These are phyloP conservation scores for Oreonectes daqikongensis DNA, from an alignment of 2,797 vertebrate species.

Conservation along the genomic window DNA sequence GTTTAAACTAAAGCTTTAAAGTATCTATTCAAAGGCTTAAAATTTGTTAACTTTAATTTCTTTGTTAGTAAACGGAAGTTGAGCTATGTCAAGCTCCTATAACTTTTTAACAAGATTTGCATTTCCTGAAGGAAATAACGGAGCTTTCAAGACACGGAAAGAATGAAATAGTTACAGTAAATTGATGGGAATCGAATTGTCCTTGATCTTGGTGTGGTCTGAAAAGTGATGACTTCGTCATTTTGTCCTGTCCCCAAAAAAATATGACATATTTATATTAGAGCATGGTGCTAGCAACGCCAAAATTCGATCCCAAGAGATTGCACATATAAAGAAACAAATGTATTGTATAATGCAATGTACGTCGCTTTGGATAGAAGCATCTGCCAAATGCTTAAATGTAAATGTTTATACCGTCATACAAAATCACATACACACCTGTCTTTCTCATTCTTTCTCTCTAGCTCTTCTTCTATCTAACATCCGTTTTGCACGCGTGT, in stretches of 20 bases:
- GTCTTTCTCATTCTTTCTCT: not conserved
- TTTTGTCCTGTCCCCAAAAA: too few relatives aligned
- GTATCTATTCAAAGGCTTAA: not conserved
- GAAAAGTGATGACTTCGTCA: not conserved
- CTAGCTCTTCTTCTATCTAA: conserved; percentile 1
- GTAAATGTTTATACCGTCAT: too few relatives aligned
- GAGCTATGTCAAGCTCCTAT: not conserved
- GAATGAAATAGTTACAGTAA: not conserved
- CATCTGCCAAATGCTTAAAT: too few relatives aligned
- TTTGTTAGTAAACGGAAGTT: not conserved
- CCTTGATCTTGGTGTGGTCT: not conserved
- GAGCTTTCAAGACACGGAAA: not conserved
- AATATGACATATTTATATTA: too few relatives aligned
- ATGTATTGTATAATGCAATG: too few relatives aligned
- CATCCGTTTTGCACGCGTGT: conserved; percentile 13
- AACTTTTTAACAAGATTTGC: not conserved
- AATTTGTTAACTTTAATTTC: not conserved
- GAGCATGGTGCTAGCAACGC: too few relatives aligned
- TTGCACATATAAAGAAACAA: too few relatives aligned
- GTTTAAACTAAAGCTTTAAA: not conserved
- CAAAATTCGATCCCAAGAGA: too few relatives aligned
- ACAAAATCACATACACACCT: too few relatives aligned
- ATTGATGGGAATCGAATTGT: not conserved
- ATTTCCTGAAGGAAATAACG: not conserved
- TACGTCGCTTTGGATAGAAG: too few relatives aligned